phyloP scores from a whole-genome alignment of 2,888 invertebrate genomes.

The Drymonia ruficornis region DNA sequence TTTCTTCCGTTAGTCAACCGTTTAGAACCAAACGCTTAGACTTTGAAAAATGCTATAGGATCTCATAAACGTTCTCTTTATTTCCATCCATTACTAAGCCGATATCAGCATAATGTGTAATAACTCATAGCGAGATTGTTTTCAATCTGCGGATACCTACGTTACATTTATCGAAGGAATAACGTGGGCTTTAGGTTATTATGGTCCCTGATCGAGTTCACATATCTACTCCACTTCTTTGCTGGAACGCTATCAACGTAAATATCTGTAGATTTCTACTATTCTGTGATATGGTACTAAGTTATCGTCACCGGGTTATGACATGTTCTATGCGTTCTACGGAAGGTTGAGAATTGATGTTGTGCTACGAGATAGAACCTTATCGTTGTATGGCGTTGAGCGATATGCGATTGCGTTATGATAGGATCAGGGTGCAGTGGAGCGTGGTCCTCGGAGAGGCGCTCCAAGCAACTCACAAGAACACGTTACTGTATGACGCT shows the following conservation, averaged over 20 bases:
- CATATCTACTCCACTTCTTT: conserved; percentile 78
- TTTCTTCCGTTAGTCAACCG: too few relatives aligned
- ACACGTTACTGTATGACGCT: conserved; percentile 68
- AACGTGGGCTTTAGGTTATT: conserved; percentile 69
- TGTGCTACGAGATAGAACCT: conserved; percentile 39
- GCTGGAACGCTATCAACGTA: conserved; percentile 79
- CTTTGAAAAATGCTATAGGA: too few relatives aligned
- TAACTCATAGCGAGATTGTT: conserved; percentile 33
- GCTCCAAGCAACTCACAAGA: conserved; percentile 52
- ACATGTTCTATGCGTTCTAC: conserved; percentile 18
- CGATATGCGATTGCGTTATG: conserved; percentile 82
- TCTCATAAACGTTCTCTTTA: too few relatives aligned
- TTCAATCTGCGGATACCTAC: conserved; percentile 45
- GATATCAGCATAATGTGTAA: background rate
- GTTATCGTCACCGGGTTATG: conserved; percentile 1
- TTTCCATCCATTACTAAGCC: too few relatives aligned
- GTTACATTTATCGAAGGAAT: conserved; percentile 62
- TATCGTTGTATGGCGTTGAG: conserved; percentile 46
- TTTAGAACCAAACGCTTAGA: too few relatives aligned
- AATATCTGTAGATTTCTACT: conserved; percentile 75
- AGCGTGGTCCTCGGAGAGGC: conserved; percentile 65
- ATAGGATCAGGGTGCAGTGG: conserved; percentile 80
- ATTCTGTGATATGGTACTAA: conserved; percentile 49
- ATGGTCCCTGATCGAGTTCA: conserved; percentile 76
- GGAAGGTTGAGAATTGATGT: conserved; percentile 51